Base-by-base conservation (phyloP, 2,113 vertebrate genomes). In the Cervus canadensis region DNA sequence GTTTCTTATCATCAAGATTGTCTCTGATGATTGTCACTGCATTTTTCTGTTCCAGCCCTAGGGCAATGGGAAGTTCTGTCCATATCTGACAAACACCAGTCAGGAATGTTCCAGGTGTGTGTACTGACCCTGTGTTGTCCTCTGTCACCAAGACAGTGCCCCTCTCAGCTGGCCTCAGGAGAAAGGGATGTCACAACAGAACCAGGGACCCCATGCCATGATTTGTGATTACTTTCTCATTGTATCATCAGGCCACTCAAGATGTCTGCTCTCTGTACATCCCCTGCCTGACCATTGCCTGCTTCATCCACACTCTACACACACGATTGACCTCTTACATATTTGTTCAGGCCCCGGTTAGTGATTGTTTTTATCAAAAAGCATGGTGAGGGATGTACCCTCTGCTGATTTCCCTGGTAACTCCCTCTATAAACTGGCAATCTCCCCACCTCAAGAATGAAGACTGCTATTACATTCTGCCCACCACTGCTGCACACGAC, bases 401-500 rank as follows among this genome's bases (percentile, higher is more conserved):
- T 52, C 45, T 50, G 45, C 17, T 30, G 28, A 11, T 33, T 81
- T 81, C 78, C 17, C 48, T 50, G 17, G 28, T 81, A 52, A 52
- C 16, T 52, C 48, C 28, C 7, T 17, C 30, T 21, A 33, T 52
- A 52, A 40, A 52, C 78, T 52, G 78, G 48, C 48, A 78, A 28
- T 45, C 40, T 78, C 40, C 78, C 10, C 48, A 52, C 45, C 30
- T 50, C 28, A 19, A 19, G 78, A 81, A 16, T 50, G 45, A 81
- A 81, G 45, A 50, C 30, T 50, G 9, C 28, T 50, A 3, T 3
- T 10, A 33, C 28, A 33, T 81, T 33, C 78, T 81, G 28, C 48
- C 48, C 3, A 19, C 30, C 78, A 33, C 48, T 6, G 45, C 78
- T 81, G 28, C 5, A 81, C 5, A 13, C 0, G 1, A 12, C 50